phyloP scores from a whole-genome alignment of 2,113 vertebrate species.

The Nansenia antarctica region DNA sequence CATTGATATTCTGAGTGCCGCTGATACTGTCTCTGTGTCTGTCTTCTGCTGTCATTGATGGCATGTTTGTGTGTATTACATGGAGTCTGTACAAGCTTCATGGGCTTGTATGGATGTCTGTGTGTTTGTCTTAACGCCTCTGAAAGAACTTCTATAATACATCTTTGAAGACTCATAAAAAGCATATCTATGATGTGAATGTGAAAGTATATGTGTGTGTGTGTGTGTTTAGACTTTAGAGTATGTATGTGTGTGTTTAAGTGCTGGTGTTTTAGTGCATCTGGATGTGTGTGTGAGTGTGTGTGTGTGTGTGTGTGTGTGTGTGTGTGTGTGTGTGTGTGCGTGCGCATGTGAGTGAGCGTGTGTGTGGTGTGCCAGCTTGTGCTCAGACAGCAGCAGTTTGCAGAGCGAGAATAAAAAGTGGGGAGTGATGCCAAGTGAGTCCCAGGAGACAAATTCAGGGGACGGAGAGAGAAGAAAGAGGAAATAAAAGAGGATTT shows the following conservation, averaged over 20 bases:
- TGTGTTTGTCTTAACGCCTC: conserved; percentile 54
- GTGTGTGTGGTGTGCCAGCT: conserved; percentile 49
- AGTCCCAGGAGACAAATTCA: conserved; percentile 68
- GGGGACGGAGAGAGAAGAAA: conserved; percentile 67
- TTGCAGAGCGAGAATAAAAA: conserved; percentile 71
- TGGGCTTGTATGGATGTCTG: conserved; percentile 39
- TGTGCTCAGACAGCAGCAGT: conserved; percentile 71
- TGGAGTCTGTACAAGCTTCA: conserved; percentile 48
- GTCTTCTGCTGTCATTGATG: conserved; percentile 47
- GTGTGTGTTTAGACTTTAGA: conserved; percentile 15
- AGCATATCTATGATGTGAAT: conserved; percentile 52
- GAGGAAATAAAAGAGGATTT: conserved; percentile 62
- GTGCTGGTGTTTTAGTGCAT: not conserved
- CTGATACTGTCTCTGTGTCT: conserved; percentile 34
- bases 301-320: conserved; percentile 23
- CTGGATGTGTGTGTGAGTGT: conserved; percentile 14
- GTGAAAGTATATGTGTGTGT: conserved; percentile 21
- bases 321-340: not conserved
- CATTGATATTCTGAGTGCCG: conserved; percentile 45
- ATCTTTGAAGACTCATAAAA: no score
- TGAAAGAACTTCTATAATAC: conserved; percentile 47
- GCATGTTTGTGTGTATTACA: conserved; percentile 40
- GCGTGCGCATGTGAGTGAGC: conserved; percentile 1
- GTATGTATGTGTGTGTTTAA: conserved; percentile 23
- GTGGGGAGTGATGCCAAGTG: conserved; percentile 70